These are phyloP conservation scores for Lathronympha strigana DNA, from an alignment of 2,888 invertebrate species.

Conservation along the genomic window DNA sequence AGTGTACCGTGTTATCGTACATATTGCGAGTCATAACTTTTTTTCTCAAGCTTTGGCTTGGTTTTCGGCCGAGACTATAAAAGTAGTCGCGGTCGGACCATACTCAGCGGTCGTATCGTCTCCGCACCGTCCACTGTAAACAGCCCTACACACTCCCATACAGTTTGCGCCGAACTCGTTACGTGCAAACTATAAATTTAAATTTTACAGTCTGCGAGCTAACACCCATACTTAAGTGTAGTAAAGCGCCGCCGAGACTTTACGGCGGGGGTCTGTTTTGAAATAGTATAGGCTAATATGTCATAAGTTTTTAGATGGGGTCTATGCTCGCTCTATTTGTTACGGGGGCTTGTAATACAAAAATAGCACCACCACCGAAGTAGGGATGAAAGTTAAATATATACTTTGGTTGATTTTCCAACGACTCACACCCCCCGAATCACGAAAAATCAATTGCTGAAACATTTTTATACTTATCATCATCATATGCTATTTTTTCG, in stretches of 20 bases:
- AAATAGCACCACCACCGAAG: background rate
- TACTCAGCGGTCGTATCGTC: background rate
- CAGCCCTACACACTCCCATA: slow-evolving; percentile 26
- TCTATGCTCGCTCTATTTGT: background rate
- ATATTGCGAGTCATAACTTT: no score
- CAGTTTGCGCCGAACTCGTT: slow-evolving; percentile 37
- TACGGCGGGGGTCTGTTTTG: slow-evolving; percentile 40
- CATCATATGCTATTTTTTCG: no score
- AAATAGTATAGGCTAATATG: slow-evolving; percentile 41
- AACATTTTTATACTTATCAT: no score
- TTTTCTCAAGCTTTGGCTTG: no score
- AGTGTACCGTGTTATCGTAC: no score
- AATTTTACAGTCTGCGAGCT: slow-evolving; percentile 42
- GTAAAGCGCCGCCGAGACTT: slow-evolving; percentile 42
- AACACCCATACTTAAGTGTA: slow-evolving; percentile 44
- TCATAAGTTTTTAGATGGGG: slow-evolving; percentile 25
- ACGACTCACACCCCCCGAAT: no score
- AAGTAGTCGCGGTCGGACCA: no score
- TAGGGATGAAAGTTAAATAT: background rate
- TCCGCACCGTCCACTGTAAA: slow-evolving; percentile 7
- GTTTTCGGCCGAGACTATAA: no score
- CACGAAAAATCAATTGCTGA: no score
- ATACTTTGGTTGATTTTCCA: no score
- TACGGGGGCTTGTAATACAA: background rate
- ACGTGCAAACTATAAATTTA: slow-evolving; percentile 42